Evolutionary conservation across 2,797 vertebrate species (phyloP), one percentile per base, ranked within the genome.

Genomic region (Lophotriccus pileatus): DNA sequence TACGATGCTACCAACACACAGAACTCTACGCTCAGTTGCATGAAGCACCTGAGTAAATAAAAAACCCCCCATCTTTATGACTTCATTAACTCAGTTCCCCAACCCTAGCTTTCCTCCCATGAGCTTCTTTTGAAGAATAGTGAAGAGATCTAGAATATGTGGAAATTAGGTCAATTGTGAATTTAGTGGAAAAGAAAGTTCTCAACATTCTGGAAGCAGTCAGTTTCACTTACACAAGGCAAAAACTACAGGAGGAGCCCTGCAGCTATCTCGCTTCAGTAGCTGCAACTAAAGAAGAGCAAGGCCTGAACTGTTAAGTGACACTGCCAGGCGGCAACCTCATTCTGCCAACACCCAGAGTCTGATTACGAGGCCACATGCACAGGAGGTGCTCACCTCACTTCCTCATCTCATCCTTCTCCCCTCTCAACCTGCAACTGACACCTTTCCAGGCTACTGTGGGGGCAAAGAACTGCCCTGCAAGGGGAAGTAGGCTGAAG

Each of bases 291-390:
- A 15, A 74, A 78, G 58, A 21, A 73, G 67, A 67, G 47, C 47
- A 59, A 70, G 47, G 36, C 52, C 34, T n/a, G 79, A 87, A 66
- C 47, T 25, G 10, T 20, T 81, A 87, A 93, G 70, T 1, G 10
- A 82, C 81, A 56, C 94, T 53, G 37, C 44, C 72, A 60, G 87
- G 82, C 78, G 91, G 75, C 89, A 93, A 52, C 95, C 95, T 79
- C 94, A 90, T 95, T 95, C 95, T 93, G 96, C 92, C 95, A 95
- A 92, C 94, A 95, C 82, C 37, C 64, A 18, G 64, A 47, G 59
- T 36, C 84, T 74, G 47, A 52, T 91, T 69, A 87, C 15, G 0
- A 77, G 81, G 68, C 34, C 89, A 60, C 14, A 41, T 59, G 58
- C 63, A 73, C 69, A 84, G 34, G 37, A 93, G 86, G 70, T 69